Conservation (phyloP, 2,888 invertebrate species). For the Abrostola triplasia region DNA sequence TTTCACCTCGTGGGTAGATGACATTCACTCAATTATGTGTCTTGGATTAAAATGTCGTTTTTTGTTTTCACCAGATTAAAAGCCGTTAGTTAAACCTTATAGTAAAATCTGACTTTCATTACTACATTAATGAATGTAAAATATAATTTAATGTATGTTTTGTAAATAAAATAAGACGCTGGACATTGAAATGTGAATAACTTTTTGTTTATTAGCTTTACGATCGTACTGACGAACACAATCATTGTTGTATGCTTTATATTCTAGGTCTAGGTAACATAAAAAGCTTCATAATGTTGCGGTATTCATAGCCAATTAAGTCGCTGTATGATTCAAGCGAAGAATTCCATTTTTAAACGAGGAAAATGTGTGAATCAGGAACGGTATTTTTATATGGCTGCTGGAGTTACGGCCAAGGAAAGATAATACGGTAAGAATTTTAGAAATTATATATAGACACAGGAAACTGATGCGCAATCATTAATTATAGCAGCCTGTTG, state of each 20-base stretch:
- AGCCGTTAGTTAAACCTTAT: conserved; percentile 1
- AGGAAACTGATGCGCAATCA: conserved; percentile 3
- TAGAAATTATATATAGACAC: conserved; percentile 13
- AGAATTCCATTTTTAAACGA: conserved; percentile 53
- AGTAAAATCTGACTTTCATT: not conserved
- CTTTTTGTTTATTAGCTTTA: conserved; percentile 17
- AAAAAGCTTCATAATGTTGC: conserved; percentile 26
- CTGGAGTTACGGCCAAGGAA: conserved; percentile 38
- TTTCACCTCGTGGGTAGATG: conserved; percentile 41
- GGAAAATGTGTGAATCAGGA: conserved; percentile 52
- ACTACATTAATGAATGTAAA: not conserved
- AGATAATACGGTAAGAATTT: conserved; percentile 28
- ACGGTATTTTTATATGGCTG: conserved; percentile 48
- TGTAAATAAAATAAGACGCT: not conserved
- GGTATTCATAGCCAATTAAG: conserved; percentile 34
- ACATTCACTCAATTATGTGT: conserved; percentile 23
- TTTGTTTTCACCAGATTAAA: not conserved
- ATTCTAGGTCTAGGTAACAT: conserved; percentile 43
- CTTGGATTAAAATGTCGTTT: not conserved
- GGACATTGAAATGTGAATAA: conserved; percentile 8
- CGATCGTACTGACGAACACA: conserved; percentile 10
- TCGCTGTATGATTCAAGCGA: conserved; percentile 44
- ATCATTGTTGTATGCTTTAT: conserved; percentile 16
- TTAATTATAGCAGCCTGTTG: not conserved
- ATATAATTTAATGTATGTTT: not conserved